Conservation (phyloP, 2,113 vertebrate species). For the Neoarius graeffei region DNA sequence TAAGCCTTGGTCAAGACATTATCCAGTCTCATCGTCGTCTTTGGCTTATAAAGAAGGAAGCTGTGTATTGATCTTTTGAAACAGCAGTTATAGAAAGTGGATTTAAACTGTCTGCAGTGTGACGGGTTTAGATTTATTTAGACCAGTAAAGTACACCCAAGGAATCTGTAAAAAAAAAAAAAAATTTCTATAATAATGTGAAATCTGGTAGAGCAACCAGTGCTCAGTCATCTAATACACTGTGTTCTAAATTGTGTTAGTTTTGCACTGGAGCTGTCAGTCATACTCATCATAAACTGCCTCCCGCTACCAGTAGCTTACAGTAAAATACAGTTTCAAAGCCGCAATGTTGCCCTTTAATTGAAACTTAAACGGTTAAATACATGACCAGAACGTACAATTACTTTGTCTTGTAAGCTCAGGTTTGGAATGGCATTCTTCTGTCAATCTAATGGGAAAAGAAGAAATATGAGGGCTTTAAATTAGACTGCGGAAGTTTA, state of each 20-base stretch:
- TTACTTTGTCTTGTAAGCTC: background rate
- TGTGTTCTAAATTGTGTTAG: no score
- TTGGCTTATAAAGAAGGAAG: background rate
- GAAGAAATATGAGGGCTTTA: background rate
- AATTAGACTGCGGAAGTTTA: background rate
- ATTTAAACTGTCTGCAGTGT: background rate
- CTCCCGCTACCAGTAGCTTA: background rate
- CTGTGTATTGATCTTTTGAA: background rate
- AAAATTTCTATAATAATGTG: background rate
- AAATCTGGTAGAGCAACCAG: background rate
- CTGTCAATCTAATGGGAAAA: background rate
- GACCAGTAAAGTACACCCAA: background rate
- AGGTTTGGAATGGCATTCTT: background rate
- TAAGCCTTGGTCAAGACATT: slow-evolving; percentile 16
- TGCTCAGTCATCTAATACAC: background rate
- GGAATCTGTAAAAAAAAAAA: background rate
- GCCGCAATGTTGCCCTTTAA: background rate
- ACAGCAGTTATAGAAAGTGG: background rate
- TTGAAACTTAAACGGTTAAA: background rate
- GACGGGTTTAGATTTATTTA: background rate
- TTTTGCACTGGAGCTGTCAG: background rate
- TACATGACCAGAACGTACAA: background rate
- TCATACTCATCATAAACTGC: background rate
- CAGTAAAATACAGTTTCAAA: background rate
- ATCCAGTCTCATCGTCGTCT: slow-evolving; percentile 31